Evolutionary conservation across 2,113 vertebrate genomes (phyloP).

Genomic region (Octodon degus): DNA sequence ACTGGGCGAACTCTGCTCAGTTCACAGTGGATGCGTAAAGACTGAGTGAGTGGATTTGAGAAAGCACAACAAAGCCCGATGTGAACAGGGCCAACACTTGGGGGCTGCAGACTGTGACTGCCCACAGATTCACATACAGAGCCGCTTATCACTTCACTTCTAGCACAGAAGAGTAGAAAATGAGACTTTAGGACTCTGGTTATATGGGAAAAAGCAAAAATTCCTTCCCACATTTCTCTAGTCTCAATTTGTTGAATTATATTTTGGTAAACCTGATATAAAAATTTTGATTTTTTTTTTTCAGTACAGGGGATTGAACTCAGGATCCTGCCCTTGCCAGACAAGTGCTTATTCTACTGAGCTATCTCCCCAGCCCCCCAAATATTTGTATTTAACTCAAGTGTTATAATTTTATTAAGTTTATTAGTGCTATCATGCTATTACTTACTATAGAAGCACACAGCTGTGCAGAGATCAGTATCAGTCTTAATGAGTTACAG

Average conservation of each 20-base stretch:
- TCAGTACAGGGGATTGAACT: too few species aligned
- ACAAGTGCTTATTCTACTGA: too few species aligned
- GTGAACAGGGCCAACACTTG: neutral
- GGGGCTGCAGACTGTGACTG: neutral
- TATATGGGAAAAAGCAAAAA: neutral
- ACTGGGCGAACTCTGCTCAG: fast-evolving
- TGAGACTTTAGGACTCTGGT: neutral
- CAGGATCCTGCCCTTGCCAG: too few species aligned
- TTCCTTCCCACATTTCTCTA: neutral
- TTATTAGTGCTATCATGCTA: neutral
- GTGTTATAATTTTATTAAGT: neutral
- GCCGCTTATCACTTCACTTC: neutral
- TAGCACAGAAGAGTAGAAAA: too few species aligned
- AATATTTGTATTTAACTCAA: neutral
- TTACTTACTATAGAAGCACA: neutral
- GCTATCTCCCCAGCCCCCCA: too few species aligned
- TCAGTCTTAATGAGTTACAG: neutral
- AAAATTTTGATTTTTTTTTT: neutral
- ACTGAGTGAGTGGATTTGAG: neutral
- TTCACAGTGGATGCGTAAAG: neutral
- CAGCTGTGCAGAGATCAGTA: neutral
- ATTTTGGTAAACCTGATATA: neutral
- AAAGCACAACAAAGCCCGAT: neutral
- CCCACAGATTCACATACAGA: neutral
- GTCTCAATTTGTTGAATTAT: neutral